Evolutionary conservation across 2,888 invertebrate genomes (phyloP), one percentile per base, ranked within the genome.

Genomic region (Zelleria hepariella): DNA sequence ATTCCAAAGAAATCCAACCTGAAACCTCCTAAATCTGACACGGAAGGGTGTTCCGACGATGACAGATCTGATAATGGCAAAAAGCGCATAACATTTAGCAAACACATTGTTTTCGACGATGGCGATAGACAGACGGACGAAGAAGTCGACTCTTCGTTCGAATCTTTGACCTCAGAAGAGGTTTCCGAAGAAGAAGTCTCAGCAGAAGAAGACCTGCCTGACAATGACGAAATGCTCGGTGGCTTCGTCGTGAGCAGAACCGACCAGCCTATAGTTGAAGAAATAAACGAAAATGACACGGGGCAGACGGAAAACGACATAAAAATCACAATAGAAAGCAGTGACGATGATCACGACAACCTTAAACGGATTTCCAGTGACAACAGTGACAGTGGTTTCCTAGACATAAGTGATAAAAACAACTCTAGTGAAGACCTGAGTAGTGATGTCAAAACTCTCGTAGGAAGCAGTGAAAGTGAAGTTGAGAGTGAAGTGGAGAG

Each of bases 301-400:
- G 24, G 42, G n/a, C 58, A 48, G 18, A 18, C 10, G 15, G 69
- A 70, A 60, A 74, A 75, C 48, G 66, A 77, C 0, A 67, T 80
- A 25, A 71, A 72, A 48, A 77, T 82, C 0, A 76, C 76, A 70
- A 73, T 82, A 15, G 80, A 80, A 54, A 71, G 73, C 62, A 74
- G 66, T 47, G 68, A 56, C 26, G 54, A 54, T 53, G 32, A 52
- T 10, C 24, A 70, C 18, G 75, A 77, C 7, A 74, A 73, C 54
- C 67, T 84, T 0, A 77, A 78, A 67, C 70, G 80, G 65, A 80
- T 86, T 62, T 80, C 82, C 1, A 83, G 82, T 79, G 88, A 88
- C 64, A 88, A 82, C 61, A 88, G 88, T 86, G 88, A 88, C 60
- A 88, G 88, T 82, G 88, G 88, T 1, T 88, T 88, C 62, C 67